phyloP scores from a whole-genome alignment of 2,113 vertebrate genomes.

The Lepus americanus region DNA sequence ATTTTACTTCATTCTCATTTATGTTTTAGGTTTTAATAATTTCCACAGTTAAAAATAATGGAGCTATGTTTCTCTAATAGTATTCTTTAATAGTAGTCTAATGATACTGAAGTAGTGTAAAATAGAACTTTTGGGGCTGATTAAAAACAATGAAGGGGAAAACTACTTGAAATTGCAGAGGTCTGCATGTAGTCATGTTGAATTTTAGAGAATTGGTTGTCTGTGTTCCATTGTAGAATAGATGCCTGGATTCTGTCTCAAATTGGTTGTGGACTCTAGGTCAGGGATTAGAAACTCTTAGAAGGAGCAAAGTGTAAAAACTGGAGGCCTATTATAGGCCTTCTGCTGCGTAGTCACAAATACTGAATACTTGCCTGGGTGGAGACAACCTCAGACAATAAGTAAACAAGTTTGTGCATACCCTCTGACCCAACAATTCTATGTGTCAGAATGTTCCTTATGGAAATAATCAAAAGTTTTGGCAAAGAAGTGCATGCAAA shows the following conservation, averaged over 20 bases:
- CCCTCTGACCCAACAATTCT: not conserved
- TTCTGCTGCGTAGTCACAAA: not conserved
- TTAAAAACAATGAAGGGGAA: not conserved
- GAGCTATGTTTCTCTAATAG: conserved; percentile 47
- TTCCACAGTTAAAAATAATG: conserved; percentile 64
- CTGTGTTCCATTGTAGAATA: not conserved
- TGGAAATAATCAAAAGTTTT: conserved; percentile 45
- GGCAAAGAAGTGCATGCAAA: not conserved
- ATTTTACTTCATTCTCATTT: conserved; percentile 46
- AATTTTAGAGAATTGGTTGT: not conserved
- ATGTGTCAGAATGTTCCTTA: not conserved
- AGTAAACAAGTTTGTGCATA: not conserved
- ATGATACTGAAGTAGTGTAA: conserved; percentile 13
- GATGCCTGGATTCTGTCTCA: not conserved
- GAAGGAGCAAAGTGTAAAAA: not conserved
- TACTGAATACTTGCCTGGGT: not conserved
- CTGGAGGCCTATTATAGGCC: not conserved
- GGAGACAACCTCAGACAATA: not conserved
- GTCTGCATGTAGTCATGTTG: not conserved
- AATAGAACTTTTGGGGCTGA: not conserved
- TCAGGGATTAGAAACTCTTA: not conserved
- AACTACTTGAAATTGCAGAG: not conserved
- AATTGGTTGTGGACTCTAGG: not conserved
- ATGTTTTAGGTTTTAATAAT: conserved; percentile 56
- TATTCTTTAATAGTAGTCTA: conserved; percentile 48